Base-by-base conservation (phyloP, 2,797 vertebrate genomes). In the Novumbra hubbsi region DNA sequence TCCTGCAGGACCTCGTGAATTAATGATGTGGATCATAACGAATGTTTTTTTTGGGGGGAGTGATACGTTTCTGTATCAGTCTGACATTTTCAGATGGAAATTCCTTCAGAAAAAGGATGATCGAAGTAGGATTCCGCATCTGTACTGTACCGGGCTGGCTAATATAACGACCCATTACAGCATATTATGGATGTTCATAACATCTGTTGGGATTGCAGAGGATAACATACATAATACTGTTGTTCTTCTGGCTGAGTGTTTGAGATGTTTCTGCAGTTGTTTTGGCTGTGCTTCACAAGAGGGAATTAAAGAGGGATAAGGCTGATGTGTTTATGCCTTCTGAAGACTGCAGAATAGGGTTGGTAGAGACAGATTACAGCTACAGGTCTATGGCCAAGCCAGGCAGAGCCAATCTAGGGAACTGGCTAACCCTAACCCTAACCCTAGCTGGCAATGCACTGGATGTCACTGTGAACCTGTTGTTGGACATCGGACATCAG, bases 271-370 rank as follows among this genome's bases (percentile, higher is more conserved):
- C 4, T 64, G 27, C 7, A 17, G 28, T 64, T 32, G 32, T 55
- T 57, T n/a, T 57, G 19, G 21, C 55, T 80, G 68, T 48, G 30
- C 79, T 79, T 83, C 17, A 50, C 4, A 3, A 71, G 65, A 55
- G 77, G 64, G 38, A 74, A 71, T 70, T 12, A 8, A 17, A 30
- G 15, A 57, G 28, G 32, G 64, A 66, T 38, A 16, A 77, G 66
- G 65, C 55, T 60, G 11, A 60, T 11, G 68, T 68, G 73, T 52
- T 79, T 76, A 76, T 76, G 52, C 64, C 74, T 68, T 2, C 19
- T 24, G 55, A 75, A 83, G 71, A 85, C 82, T 79, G 38, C 73
- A 78, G 52, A 80, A 72, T 70, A 48, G 68, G 24, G 77, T 70
- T 84, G 60, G 16, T 75, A 41, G 5, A 74, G 62, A 68, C 63